Base-by-base conservation (phyloP, 92 coral and sea anemone genomes). In the Virgularia gustaviana region DNA sequence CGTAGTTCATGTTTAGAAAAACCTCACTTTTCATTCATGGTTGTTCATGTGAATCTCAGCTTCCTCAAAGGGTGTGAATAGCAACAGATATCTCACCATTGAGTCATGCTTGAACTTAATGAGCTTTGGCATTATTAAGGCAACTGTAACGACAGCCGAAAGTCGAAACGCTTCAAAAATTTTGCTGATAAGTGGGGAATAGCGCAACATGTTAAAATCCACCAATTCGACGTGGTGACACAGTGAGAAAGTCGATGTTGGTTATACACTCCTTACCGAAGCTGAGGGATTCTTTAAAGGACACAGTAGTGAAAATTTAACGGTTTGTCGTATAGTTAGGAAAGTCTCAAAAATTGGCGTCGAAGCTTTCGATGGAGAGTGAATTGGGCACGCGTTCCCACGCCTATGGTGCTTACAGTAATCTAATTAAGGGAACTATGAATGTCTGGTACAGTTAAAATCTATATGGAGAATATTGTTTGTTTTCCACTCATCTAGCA, bases 81-180 rank as follows among this genome's bases (percentile, higher is more conserved):
- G 15, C 19, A 31, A 60, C 36, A 39, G 49, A 35, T 27, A 63
- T 51, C 36, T 55, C 35, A 37, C 35, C 62, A n/a, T n/a, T n/a
- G n/a, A 30, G 36, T 33, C 73, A 45, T 66, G 34, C 73, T 32
- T 29, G 39, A 66, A 66, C 57, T 52, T 29, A 29, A 47, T 44
- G 73, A 66, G 33, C 58, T 44, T 22, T 47, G 25, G 57, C 73
- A 24, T 66, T 66, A 45, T 44, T 66, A 18, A 47, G 16, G 55
- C 47, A 44, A 66, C 49, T 66, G 52, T 19, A 66, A 66, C 55
- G 56, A 66, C 73, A 63, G 70, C 73, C 73, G 57, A 66, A 66
- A 66, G 73, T 25, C 55, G 39, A 39, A 66, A 66, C 55, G 19
- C 20, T 43, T 66, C 57, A 66, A 43, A 66, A 24, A 66, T 66